Evolutionary conservation across 2,113 vertebrate species (phyloP).

Genomic region (Paramormyrops kingsleyae): DNA sequence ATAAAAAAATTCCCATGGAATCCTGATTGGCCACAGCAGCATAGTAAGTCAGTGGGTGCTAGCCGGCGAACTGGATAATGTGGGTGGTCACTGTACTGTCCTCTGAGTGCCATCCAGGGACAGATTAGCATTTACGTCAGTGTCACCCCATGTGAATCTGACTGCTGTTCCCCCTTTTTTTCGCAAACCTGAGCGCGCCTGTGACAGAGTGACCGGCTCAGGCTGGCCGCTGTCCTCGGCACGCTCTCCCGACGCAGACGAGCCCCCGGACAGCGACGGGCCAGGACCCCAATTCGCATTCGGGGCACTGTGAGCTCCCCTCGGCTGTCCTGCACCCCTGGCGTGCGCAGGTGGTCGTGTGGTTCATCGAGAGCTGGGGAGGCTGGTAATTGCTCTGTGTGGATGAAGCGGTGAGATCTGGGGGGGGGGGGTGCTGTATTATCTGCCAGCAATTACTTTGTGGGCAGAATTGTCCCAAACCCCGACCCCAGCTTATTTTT

Average conservation of each 20-base stretch:
- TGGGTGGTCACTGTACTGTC: not conserved
- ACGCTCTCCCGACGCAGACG: not conserved
- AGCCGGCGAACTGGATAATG: not conserved
- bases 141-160: not conserved
- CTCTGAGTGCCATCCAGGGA: not conserved
- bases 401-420: not conserved
- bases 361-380: constrained; percentile 10
- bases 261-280: not conserved
- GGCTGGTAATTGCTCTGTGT: constrained; percentile 2
- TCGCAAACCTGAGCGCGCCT: not conserved
- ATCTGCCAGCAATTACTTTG: not conserved
- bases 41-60: not conserved
- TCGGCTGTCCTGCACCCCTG: not conserved
- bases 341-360: not conserved
- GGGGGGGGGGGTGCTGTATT: not conserved
- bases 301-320: not conserved
- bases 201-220: not conserved
- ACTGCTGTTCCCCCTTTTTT: not conserved
- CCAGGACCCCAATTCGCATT: not conserved
- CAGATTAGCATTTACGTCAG: not conserved
- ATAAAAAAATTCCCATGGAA: not conserved
- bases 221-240: not conserved
- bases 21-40: not conserved
- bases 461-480: not conserved
- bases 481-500: not conserved